Percentiles rank a stretch among this genome's conserved stretches.
phyloP scores from a whole-genome alignment of 2,888 invertebrate species.

The Melanchra persicariae region DNA sequence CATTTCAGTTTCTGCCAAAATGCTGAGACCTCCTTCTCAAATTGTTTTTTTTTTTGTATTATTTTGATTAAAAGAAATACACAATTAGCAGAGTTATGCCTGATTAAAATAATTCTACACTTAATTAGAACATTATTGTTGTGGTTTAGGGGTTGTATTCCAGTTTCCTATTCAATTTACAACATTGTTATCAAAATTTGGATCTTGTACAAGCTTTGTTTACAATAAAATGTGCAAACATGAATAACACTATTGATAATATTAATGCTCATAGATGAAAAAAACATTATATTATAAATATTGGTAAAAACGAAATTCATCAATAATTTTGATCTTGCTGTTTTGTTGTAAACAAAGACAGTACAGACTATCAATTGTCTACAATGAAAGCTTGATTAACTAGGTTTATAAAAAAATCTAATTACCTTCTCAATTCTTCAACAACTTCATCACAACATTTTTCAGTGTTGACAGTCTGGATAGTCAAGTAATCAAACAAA shows the following conservation, averaged over 20 bases:
- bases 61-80: neutral
- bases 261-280: too few species aligned
- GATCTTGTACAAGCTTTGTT: too few species aligned
- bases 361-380: neutral
- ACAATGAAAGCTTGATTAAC: neutral
- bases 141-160: neutral
- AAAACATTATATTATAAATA: too few species aligned
- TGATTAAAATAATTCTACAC: neutral
- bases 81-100: neutral
- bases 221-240: too few species aligned
- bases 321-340: neutral
- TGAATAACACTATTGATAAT: too few species aligned
- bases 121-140: neutral
- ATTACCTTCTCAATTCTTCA: slow-evolving; percentile 76
- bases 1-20: neutral
- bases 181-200: too few species aligned
- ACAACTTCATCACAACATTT: slow-evolving; percentile 77
- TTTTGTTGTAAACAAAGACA: slow-evolving; percentile 3
- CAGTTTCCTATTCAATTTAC: neutral
- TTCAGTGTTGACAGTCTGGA: slow-evolving; percentile 75
- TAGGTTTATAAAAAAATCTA: neutral
- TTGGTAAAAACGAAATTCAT: neutral
- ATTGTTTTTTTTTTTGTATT: too few species aligned
- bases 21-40: neutral
- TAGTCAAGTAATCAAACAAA: slow-evolving; percentile 77